Evolutionary conservation across 2,888 invertebrate genomes (phyloP).

Genomic region (Gnatocerus cornutus): DNA sequence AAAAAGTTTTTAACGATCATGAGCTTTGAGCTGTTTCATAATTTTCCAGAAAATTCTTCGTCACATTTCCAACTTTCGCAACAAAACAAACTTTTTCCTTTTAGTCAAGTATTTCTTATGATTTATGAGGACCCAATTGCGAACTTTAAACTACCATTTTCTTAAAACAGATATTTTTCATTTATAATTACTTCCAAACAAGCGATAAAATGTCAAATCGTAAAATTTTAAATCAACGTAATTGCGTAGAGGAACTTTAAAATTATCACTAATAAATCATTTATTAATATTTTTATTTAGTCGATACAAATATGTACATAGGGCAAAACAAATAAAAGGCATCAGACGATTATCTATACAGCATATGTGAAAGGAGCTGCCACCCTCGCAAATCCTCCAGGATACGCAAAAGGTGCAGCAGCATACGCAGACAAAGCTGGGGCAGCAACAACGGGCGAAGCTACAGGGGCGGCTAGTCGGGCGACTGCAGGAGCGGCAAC

Average conservation of each 20-base stretch:
- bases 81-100: conserved; percentile 29
- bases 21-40: conserved; percentile 6
- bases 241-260: too few relatives aligned
- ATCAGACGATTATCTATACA: conserved; percentile 37
- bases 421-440: conserved; percentile 62
- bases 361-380: conserved; percentile 53
- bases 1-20: conserved; percentile 26
- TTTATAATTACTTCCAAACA: too few relatives aligned
- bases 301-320: conserved; percentile 38
- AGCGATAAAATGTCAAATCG: too few relatives aligned
- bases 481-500: conserved; percentile 48
- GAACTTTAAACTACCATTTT: conserved; percentile 19
- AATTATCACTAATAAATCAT: neutral
- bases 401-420: conserved; percentile 66
- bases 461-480: conserved; percentile 47
- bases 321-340: conserved; percentile 30
- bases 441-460: conserved; percentile 72
- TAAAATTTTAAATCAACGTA: too few relatives aligned
- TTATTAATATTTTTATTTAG: conserved; percentile 13
- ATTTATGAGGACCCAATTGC: conserved; percentile 29
- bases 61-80: conserved; percentile 13
- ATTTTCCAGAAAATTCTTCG: conserved; percentile 17
- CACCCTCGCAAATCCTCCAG: conserved; percentile 49
- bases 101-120: conserved; percentile 16
- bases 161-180: neutral